Conservation (phyloP, 2,888 invertebrate genomes). For the Nebria brevicollis region DNA sequence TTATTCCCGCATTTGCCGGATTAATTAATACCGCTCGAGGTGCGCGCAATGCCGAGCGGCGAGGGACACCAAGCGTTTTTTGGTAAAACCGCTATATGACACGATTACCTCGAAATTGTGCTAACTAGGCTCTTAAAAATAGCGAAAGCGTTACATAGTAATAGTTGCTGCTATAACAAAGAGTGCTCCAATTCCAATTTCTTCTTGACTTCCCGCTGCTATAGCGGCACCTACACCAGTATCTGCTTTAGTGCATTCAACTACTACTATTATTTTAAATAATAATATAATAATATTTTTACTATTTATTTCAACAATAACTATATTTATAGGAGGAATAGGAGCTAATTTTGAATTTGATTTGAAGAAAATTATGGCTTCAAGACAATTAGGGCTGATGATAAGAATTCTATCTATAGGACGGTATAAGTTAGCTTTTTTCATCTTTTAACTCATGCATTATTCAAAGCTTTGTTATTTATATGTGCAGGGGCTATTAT, state of each 20-base stretch:
- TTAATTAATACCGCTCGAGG: no score
- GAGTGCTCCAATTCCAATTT: slow-evolving; percentile 85
- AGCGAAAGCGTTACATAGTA: slow-evolving; percentile 51
- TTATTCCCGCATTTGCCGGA: no score
- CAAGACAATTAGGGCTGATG: slow-evolving; percentile 80
- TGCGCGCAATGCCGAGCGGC: no score
- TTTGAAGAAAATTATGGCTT: slow-evolving; percentile 82
- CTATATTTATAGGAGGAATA: slow-evolving; percentile 71
- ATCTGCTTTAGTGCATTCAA: slow-evolving; percentile 66
- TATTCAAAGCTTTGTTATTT: slow-evolving; percentile 79
- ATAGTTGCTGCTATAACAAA: slow-evolving; percentile 75
- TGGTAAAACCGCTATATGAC: no score
- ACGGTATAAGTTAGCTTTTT: slow-evolving; percentile 69
- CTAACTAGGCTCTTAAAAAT: no score
- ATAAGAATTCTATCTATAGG: slow-evolving; percentile 68
- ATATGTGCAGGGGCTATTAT: slow-evolving; percentile 77
- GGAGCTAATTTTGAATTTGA: slow-evolving; percentile 74
- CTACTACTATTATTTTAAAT: slow-evolving; percentile 62
- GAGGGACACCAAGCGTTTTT: no score
- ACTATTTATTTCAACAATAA: slow-evolving; percentile 70
- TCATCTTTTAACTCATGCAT: slow-evolving; percentile 76
- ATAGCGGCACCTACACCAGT: slow-evolving; percentile 81
- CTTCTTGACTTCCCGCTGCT: slow-evolving; percentile 77
- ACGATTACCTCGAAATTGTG: no score
- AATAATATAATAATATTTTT: slow-evolving; percentile 56